Conservation (phyloP, 2,888 invertebrate species). For the Bembecia ichneumoniformis region DNA sequence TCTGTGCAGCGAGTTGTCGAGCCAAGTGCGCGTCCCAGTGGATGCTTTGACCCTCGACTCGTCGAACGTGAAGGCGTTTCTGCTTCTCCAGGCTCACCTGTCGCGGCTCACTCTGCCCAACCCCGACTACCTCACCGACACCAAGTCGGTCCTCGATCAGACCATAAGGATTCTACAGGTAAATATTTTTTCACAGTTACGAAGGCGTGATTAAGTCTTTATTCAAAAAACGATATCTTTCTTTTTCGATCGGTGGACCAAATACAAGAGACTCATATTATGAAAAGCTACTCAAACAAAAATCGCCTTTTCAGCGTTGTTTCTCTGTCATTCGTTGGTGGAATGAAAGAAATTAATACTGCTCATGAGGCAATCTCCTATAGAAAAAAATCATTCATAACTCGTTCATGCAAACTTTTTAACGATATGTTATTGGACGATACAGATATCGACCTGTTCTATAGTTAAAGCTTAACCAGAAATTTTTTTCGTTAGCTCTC, state of each 20-base stretch:
- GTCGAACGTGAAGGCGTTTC: conserved; percentile 93
- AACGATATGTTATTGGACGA: too few species aligned
- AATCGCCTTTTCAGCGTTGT: too few species aligned
- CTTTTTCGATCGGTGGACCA: too few species aligned
- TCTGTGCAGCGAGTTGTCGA: conserved; percentile 80
- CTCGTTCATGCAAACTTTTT: too few species aligned
- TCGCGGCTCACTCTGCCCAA: conserved; percentile 86
- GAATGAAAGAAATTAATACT: too few species aligned
- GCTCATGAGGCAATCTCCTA: too few species aligned
- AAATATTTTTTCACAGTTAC: conserved; percentile 7
- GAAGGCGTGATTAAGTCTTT: not conserved
- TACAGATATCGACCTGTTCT: too few species aligned
- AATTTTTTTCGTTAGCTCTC: too few species aligned
- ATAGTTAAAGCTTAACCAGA: too few species aligned
- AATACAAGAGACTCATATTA: not conserved
- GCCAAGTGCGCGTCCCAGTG: conserved; percentile 80
- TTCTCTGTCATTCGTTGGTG: too few species aligned
- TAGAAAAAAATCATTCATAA: too few species aligned
- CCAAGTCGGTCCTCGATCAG: conserved; percentile 97
- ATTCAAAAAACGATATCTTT: not conserved
- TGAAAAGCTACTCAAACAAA: not conserved
- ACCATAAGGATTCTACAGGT: conserved; percentile 94
- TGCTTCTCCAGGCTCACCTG: conserved; percentile 95
- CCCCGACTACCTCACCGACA: conserved; percentile 95
- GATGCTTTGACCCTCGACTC: conserved; percentile 86